These are phyloP conservation scores for Crotophaga sulcirostris DNA, from an alignment of 2,113 vertebrate species.

Conservation along the genomic window DNA sequence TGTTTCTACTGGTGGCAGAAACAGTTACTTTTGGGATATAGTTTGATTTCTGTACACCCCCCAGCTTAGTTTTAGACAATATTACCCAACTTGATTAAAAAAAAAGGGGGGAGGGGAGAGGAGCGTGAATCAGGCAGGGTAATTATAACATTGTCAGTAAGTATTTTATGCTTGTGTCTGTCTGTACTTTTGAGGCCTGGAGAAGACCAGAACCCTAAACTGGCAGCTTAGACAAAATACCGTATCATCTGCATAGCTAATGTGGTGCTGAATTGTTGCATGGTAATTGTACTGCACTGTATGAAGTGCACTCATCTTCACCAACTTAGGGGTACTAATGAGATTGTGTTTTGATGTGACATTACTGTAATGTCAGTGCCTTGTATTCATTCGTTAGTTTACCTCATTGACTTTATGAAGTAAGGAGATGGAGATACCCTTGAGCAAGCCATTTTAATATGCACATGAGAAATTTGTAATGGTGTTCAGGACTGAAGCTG, in stretches of 20 bases:
- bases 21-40: background rate
- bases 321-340: background rate
- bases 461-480: background rate
- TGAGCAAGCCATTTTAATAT: background rate
- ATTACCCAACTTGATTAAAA: background rate
- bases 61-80: background rate
- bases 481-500: background rate
- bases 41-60: background rate
- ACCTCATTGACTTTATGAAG: constrained; percentile 10
- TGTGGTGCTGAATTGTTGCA: background rate
- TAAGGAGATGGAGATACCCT: background rate
- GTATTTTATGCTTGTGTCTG: background rate
- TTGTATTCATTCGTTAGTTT: background rate
- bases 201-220: background rate
- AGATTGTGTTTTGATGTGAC: constrained; percentile 28
- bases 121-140: background rate
- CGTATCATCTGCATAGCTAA: background rate
- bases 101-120: too few species aligned
- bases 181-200: background rate
- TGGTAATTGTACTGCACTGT: background rate
- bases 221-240: background rate
- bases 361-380: background rate
- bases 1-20: background rate
- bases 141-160: background rate
- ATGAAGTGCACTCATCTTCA: background rate